These are phyloP conservation scores for Desoria tigrina DNA, from an alignment of 2,888 invertebrate genomes.

Conservation along the genomic window DNA sequence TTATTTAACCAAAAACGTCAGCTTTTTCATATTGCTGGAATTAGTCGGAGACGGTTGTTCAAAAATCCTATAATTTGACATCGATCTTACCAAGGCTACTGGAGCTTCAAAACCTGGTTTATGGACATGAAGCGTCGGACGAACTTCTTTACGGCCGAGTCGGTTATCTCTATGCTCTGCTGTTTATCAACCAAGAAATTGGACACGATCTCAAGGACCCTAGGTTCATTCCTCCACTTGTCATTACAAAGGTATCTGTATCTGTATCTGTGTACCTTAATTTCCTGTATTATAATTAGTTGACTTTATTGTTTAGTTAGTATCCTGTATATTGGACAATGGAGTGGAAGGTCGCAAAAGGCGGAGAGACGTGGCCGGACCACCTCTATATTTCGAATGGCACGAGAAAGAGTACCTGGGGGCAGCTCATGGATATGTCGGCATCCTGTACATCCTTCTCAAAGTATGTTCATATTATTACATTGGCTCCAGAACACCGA, in stretches of 20 bases:
- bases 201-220: conserved; percentile 14
- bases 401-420: conserved; percentile 76
- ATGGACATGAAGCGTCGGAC: conserved; percentile 66
- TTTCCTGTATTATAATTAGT: too few relatives aligned
- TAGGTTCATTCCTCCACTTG: neutral
- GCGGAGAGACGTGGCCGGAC: neutral
- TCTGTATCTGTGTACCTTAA: too few relatives aligned
- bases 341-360: conserved; percentile 16
- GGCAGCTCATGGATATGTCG: conserved; percentile 84
- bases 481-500: neutral
- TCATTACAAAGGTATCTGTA: conserved; percentile 21
- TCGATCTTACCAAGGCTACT: conserved; percentile 62
- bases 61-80: neutral
- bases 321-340: conserved; percentile 63
- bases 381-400: conserved; percentile 78
- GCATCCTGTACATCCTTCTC: conserved; percentile 79
- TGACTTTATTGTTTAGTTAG: too few relatives aligned
- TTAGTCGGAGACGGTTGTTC: neutral
- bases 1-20: neutral
- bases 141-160: conserved; percentile 82
- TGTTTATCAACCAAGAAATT: conserved; percentile 66
- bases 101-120: conserved; percentile 62
- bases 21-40: neutral
- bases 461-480: conserved; percentile 62
- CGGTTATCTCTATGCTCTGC: conserved; percentile 76